These are phyloP conservation scores for Podilymbus podiceps DNA, from an alignment of 2,113 vertebrate species.

Conservation along the genomic window DNA sequence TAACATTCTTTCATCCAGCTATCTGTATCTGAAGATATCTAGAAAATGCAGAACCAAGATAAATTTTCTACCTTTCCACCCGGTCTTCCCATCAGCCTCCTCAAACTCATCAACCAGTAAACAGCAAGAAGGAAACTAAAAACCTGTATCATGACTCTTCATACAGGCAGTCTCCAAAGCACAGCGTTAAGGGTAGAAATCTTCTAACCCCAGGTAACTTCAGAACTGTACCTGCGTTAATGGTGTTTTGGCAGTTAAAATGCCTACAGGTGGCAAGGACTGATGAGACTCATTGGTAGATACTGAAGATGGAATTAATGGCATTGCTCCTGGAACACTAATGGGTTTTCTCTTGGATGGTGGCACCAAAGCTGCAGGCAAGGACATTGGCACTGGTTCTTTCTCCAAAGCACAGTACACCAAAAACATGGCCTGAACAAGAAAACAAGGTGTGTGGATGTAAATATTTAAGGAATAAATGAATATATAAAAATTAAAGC, in stretches of 20 bases:
- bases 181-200: background rate
- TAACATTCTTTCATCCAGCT: background rate
- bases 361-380: constrained; percentile 90
- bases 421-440: constrained; percentile 93
- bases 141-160: background rate
- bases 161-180: background rate
- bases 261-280: constrained; percentile 78
- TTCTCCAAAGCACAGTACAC: constrained; percentile 97
- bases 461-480: background rate
- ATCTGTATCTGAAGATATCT: background rate
- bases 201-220: background rate
- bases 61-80: background rate
- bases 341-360: constrained; percentile 92
- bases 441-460: background rate
- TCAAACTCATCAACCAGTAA: background rate
- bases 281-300: constrained; percentile 84
- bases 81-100: background rate
- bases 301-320: constrained; percentile 81
- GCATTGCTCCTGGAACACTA: constrained; percentile 76
- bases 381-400: constrained; percentile 93
- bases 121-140: background rate
- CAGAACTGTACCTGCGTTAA: constrained; percentile 68
- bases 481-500: background rate
- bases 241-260: constrained; percentile 77
- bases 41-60: background rate